phyloP scores from a whole-genome alignment of 2,113 vertebrate genomes.

The Setophaga coronata region DNA sequence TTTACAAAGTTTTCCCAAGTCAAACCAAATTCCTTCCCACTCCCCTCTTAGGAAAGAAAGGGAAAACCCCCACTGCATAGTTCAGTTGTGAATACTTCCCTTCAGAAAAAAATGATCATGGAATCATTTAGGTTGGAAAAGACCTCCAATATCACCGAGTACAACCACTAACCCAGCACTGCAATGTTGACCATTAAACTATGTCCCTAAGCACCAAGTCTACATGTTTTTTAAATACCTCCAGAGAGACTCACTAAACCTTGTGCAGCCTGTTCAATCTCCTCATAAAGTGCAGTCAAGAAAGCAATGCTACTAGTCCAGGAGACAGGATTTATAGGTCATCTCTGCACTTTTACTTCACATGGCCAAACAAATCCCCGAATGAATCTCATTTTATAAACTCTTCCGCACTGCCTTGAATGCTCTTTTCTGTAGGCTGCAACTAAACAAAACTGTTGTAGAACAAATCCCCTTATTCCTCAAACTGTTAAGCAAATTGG shows the following conservation, averaged over 20 bases:
- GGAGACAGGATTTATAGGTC: slow-evolving; percentile 9
- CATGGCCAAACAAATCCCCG: not conserved
- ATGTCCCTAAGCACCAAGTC: not conserved
- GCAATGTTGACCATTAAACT: not conserved
- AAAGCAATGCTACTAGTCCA: not conserved
- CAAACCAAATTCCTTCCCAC: not conserved
- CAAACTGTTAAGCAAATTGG: not conserved
- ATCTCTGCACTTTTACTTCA: not conserved
- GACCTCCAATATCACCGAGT: rapidly evolving
- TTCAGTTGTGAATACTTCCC: not conserved
- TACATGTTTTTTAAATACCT: not conserved
- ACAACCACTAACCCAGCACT: not conserved
- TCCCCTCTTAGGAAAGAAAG: not conserved
- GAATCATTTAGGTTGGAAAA: not conserved
- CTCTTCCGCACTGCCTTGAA: not conserved
- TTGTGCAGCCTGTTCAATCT: not conserved
- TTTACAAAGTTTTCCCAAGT: slow-evolving; percentile 21
- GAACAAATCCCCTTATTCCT: not conserved
- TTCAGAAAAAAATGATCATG: not conserved
- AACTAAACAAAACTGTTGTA: not conserved
- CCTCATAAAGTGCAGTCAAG: not conserved
- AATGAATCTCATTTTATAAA: not conserved
- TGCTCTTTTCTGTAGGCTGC: slow-evolving; percentile 23
- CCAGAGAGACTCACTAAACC: not conserved
- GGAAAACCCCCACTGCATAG: not conserved